Conservation (phyloP, 2,888 invertebrate species). For the Maniola hyperantus region DNA sequence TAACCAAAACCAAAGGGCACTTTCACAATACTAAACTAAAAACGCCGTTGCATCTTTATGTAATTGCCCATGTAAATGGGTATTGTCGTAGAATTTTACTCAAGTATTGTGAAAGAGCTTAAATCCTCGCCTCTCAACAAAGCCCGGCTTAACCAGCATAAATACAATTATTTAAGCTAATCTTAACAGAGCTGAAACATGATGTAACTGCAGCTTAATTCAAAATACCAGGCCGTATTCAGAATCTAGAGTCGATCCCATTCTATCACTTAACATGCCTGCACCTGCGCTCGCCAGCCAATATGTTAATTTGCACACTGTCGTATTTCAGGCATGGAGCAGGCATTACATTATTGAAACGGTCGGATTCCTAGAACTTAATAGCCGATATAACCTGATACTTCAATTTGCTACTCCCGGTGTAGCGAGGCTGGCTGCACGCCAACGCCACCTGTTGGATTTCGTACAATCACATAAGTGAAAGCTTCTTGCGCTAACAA, state of each 20-base stretch:
- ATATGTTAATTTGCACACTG: constrained; percentile 13
- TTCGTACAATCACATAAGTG: constrained; percentile 33
- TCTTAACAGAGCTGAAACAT: not conserved
- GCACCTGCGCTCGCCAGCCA: not conserved
- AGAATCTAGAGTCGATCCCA: not conserved
- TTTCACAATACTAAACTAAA: too few species aligned
- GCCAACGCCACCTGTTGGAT: constrained; percentile 70
- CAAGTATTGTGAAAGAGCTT: too few species aligned
- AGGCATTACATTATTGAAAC: constrained; percentile 21
- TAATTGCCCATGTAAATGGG: too few species aligned
- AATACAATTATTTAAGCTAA: constrained; percentile 1
- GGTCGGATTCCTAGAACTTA: constrained; percentile 34
- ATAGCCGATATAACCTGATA: constrained; percentile 41
- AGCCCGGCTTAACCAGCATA: not conserved
- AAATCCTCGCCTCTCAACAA: not conserved
- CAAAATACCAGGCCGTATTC: constrained; percentile 5
- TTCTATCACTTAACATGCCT: not conserved
- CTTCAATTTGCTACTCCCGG: constrained; percentile 40
- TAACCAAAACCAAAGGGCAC: not conserved
- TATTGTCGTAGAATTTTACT: too few species aligned
- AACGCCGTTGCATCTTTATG: too few species aligned
- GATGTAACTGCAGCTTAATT: constrained; percentile 8
- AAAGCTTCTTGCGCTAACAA: constrained; percentile 25
- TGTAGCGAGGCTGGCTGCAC: constrained; percentile 47
- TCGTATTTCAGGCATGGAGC: constrained; percentile 12